A percentile compares a stretch with the other conserved stretches of the same genome.
phyloP scores from a whole-genome alignment of 2,888 invertebrate genomes.

The Sarcophaga rosellei region DNA sequence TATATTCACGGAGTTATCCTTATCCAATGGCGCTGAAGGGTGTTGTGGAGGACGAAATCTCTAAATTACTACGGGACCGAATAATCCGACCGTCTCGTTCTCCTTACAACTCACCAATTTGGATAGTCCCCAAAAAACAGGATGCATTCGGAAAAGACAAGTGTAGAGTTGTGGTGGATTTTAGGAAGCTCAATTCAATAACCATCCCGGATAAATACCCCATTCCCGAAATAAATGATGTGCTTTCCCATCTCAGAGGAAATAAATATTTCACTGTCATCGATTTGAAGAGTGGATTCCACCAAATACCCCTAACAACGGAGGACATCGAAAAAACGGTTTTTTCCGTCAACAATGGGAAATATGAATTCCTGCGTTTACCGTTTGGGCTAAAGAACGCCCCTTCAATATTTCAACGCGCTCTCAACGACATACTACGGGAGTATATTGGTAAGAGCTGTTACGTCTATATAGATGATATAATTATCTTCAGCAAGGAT shows the following conservation, averaged over 20 bases:
- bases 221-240: conserved; percentile 54
- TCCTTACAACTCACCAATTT: conserved; percentile 50
- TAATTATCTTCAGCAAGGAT: too few species aligned
- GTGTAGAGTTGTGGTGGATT: conserved; percentile 42
- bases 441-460: too few species aligned
- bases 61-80: conserved; percentile 37
- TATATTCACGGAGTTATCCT: conserved; percentile 50
- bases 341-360: too few species aligned
- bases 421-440: too few species aligned
- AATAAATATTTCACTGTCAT: conserved; percentile 1
- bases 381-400: too few species aligned
- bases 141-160: conserved; percentile 27
- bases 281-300: too few species aligned
- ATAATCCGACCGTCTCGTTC: conserved; percentile 43
- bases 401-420: too few species aligned
- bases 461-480: too few species aligned
- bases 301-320: too few species aligned
- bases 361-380: too few species aligned
- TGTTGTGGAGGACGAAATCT: conserved; percentile 51
- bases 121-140: conserved; percentile 51
- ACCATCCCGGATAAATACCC: conserved; percentile 51
- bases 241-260: conserved; percentile 19
- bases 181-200: conserved; percentile 49
- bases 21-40: conserved; percentile 48
- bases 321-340: too few species aligned